These are phyloP conservation scores for Eospalax fontanierii DNA, from an alignment of 2,797 vertebrate genomes.

Conservation along the genomic window DNA sequence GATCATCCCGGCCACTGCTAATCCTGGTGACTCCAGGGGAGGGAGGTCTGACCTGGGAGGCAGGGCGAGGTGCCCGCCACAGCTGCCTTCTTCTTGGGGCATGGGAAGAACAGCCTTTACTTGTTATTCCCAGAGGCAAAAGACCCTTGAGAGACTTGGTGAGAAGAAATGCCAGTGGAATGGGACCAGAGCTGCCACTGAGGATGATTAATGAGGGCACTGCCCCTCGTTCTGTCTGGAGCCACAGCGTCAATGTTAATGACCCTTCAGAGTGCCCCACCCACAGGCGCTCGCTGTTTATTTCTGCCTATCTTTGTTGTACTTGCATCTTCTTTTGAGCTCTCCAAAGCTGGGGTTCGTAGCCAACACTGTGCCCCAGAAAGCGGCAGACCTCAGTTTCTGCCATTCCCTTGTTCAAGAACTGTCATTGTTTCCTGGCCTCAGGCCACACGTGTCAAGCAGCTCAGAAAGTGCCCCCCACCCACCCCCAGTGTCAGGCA, in stretches of 20 bases:
- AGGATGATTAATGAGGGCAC: slow-evolving; percentile 74
- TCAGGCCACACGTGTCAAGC: not conserved
- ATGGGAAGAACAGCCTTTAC: not conserved
- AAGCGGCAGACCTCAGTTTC: not conserved
- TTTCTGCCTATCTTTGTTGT: not conserved
- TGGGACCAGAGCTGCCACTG: slow-evolving; percentile 67
- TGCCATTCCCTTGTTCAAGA: not conserved
- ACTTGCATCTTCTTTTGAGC: fast-evolving
- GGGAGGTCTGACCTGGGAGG: not conserved
- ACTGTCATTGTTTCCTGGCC: not conserved
- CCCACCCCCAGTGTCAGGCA: not conserved
- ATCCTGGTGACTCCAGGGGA: too few relatives aligned
- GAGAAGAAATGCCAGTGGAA: slow-evolving; percentile 68
- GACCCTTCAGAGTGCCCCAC: slow-evolving; percentile 45
- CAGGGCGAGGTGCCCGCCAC: too few relatives aligned
- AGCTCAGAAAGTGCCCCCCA: not conserved
- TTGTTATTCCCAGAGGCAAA: slow-evolving; percentile 42
- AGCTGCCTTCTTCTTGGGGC: not conserved
- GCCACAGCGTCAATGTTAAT: slow-evolving; percentile 80
- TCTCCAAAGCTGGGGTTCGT: not conserved
- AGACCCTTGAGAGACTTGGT: slow-evolving; percentile 53
- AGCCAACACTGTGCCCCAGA: not conserved
- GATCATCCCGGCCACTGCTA: not conserved
- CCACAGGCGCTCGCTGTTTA: not conserved
- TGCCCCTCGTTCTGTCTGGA: slow-evolving; percentile 60